Evolutionary conservation across 2,113 vertebrate species (phyloP).

Genomic region (Erythrocercus mccallii): DNA sequence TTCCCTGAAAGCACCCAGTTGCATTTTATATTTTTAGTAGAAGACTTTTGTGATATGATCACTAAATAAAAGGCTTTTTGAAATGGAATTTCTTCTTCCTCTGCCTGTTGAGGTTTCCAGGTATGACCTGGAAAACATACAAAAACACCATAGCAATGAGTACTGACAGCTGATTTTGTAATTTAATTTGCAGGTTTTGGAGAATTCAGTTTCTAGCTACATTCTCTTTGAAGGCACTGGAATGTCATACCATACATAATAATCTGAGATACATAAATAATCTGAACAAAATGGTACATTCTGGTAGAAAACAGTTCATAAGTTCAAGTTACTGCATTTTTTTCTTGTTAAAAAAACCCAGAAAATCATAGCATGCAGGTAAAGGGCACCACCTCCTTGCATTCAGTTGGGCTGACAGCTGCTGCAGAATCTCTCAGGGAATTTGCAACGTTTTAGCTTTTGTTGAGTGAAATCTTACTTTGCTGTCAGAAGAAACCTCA

Average conservation of each 20-base stretch:
- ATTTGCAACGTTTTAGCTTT: neutral
- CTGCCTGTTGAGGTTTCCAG: neutral
- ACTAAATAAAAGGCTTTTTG: neutral
- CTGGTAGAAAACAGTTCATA: neutral
- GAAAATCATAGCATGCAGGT: fast-evolving
- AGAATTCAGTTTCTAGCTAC: neutral
- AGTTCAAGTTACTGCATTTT: neutral
- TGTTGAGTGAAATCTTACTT: neutral
- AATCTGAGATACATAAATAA: neutral
- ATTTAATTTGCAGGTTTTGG: neutral
- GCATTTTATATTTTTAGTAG: neutral
- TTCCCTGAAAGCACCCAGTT: neutral
- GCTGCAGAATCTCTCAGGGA: neutral
- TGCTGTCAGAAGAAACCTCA: neutral
- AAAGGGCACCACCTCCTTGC: neutral
- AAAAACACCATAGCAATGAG: neutral
- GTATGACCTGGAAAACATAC: neutral
- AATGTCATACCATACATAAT: neutral
- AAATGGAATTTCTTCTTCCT: neutral
- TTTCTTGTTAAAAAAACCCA: neutral
- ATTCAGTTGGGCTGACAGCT: neutral
- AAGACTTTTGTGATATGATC: neutral
- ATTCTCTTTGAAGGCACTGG: neutral
- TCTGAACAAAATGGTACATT: neutral
- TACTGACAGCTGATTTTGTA: neutral